Base-by-base conservation (phyloP, 2,888 invertebrate species). In the Limnephilus marmoratus region DNA sequence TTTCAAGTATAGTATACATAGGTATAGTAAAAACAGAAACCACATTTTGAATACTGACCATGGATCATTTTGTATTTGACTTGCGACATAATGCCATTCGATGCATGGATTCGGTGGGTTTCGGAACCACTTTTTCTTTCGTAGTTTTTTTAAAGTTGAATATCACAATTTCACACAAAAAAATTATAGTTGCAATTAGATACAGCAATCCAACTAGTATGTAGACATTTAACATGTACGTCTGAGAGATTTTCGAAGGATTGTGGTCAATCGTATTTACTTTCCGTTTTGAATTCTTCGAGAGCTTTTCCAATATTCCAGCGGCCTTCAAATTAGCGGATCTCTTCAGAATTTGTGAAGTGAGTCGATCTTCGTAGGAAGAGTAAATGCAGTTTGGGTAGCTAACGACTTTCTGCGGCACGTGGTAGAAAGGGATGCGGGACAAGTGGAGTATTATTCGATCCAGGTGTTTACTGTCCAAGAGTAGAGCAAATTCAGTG, bases 371-470 rank as follows among this genome's bases (percentile, higher is more conserved):
- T n/a, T 24, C 29, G 24, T 45, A 81, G 2, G 41, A 31, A 2
- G 90, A 90, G 81, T 29, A 81, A 24, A 90, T n/a, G 18, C 31
- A 90, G 11, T 45, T 29, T 0, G 90, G 90, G 18, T 90, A 90
- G 29, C 31, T 45, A 5, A 24, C 31, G 5, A 81, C 45, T n/a
- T 34, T n/a, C n/a, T 81, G 12, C n/a, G 31, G 13, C 5, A 90
- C 29, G 12, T 37, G 37, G 37, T 81, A 90, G 29, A 45, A 90
- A 45, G 24, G 29, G 15, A 31, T 49, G n/a, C 4, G 2, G 7
- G 82, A 81, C 1, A 45, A 2, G n/a, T 41, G 24, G 12, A 4
- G 45, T 49, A 45, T n/a, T n/a, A 90, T 81, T 2, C 41, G 34
- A 11, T 31, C 18, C 13, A 45, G 18, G 15, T 81, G 81, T 45